Conservation (phyloP, 1,140 invertebrate species). For the Eupristina koningsbergeri region DNA sequence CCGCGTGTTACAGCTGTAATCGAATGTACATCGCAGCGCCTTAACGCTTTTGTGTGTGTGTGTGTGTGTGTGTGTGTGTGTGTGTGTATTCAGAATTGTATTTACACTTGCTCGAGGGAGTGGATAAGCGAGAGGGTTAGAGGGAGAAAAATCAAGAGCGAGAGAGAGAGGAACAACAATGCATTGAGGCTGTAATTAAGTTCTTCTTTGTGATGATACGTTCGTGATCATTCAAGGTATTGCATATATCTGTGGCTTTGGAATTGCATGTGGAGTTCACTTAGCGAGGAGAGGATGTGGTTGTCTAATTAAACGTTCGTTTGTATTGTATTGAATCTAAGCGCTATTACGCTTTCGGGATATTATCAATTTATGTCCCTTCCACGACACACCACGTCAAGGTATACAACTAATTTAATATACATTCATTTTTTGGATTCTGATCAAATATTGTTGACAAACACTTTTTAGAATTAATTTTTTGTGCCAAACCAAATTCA, state of each 20-base stretch:
- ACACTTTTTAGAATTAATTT: not conserved
- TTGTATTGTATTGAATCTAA: not conserved
- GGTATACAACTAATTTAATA: not conserved
- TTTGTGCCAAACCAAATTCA: not conserved
- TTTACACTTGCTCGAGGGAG: not conserved
- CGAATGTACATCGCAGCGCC: no score
- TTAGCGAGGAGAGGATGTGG: not conserved
- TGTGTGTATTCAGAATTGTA: not conserved
- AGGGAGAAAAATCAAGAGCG: no score
- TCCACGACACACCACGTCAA: not conserved
- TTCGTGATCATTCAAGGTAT: not conserved
- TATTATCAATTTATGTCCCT: constrained; percentile 1
- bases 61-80: no score
- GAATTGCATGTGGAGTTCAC: not conserved
- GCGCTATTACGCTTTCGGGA: not conserved
- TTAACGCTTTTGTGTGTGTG: no score
- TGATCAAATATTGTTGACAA: not conserved
- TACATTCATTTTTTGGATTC: not conserved
- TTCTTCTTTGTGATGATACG: constrained; percentile 19
- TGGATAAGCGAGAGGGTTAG: no score
- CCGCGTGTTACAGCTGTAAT: not conserved
- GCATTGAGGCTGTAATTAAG: constrained; percentile 14
- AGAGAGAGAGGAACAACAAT: not conserved
- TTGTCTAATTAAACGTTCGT: constrained; percentile 4
- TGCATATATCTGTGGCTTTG: not conserved